Percentiles rank a stretch among this genome's conserved stretches.
Evolutionary conservation across 2,888 invertebrate species (phyloP).

Genomic region (Drosophila recens): DNA sequence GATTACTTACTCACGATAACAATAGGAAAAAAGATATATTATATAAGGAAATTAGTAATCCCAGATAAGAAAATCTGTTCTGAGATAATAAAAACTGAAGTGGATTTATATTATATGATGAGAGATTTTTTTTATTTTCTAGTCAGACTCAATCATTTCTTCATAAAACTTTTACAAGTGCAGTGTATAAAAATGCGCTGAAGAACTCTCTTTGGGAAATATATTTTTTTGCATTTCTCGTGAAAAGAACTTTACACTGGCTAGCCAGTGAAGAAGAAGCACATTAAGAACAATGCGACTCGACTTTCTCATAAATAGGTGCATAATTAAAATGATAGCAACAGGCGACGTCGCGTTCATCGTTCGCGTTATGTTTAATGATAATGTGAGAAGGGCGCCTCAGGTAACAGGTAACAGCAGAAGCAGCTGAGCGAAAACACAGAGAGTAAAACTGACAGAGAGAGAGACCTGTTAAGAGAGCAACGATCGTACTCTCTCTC

Average conservation of each 20-base stretch:
- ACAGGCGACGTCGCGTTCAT: slow-evolving; percentile 59
- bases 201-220: slow-evolving; percentile 53
- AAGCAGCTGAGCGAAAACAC: slow-evolving; percentile 16
- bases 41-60: not conserved
- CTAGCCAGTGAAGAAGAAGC: slow-evolving; percentile 19
- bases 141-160: not conserved
- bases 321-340: slow-evolving; percentile 76
- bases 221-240: slow-evolving; percentile 48
- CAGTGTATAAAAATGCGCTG: slow-evolving; percentile 47
- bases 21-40: not conserved
- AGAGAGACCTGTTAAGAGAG: slow-evolving; percentile 7
- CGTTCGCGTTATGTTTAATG: slow-evolving; percentile 68
- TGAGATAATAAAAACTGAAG: not conserved
- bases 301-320: slow-evolving; percentile 62
- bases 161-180: not conserved
- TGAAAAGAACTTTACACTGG: slow-evolving; percentile 51
- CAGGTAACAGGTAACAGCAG: slow-evolving; percentile 58
- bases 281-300: slow-evolving; percentile 33
- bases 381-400: slow-evolving; percentile 77
- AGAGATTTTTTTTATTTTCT: not conserved
- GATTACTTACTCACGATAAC: not conserved
- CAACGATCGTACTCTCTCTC: slow-evolving; percentile 8
- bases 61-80: not conserved
- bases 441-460: slow-evolving; percentile 1
- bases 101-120: not conserved